Conservation (phyloP, 2,113 vertebrate species). For the human region DNA sequence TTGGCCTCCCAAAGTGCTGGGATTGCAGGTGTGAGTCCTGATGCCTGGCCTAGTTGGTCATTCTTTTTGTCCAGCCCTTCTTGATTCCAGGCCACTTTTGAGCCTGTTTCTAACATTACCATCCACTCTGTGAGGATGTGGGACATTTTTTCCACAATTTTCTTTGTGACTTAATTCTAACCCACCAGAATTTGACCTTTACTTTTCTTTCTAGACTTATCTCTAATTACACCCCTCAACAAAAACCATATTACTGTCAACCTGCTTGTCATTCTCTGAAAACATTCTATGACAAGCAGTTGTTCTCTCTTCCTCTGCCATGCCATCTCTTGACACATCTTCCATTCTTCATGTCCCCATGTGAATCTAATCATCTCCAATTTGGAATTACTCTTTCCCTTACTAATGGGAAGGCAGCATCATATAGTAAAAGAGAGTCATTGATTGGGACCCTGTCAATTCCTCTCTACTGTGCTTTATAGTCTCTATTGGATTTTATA, state of each 20-base stretch:
- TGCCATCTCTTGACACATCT: background rate
- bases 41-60: background rate
- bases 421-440: background rate
- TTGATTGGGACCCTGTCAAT: background rate
- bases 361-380: background rate
- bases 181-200: background rate
- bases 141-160: background rate
- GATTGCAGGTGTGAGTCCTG: too few relatives aligned
- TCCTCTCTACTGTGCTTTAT: background rate
- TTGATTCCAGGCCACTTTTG: background rate
- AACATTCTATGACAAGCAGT: background rate
- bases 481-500: background rate
- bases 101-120: background rate
- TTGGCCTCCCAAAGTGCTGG: too few relatives aligned
- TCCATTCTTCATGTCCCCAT: background rate
- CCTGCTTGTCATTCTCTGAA: background rate
- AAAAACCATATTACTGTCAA: background rate
- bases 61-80: background rate
- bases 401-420: background rate
- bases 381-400: background rate
- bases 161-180: background rate
- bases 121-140: background rate
- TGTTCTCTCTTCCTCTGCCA: background rate
- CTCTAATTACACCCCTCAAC: background rate
- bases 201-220: background rate